Base-by-base conservation (phyloP, 2,113 vertebrate genomes). In the Dendrocopos noguchii region DNA sequence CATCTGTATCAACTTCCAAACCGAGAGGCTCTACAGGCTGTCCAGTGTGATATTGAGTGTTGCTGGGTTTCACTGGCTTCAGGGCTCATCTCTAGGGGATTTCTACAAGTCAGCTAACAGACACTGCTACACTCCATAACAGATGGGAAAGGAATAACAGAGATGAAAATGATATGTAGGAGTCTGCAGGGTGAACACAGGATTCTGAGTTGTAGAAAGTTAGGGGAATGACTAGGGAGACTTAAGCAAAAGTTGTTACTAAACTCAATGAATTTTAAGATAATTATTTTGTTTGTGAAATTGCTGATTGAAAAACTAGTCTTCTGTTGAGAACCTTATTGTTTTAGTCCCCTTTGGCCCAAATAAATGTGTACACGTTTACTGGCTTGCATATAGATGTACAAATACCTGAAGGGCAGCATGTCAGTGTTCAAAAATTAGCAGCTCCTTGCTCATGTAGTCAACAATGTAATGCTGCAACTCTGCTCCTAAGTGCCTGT, bases 271-370 rank as follows among this genome's bases (percentile, higher is more conserved):
- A 22, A 12, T 55, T 44, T 31, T 39, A 59, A 15, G 15, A 2
- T 34, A 4, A 34, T 64, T 2, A 15, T 71, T 78, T 74, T n/a
- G 5, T 10, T 65, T 52, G 57, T 68, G 71, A 66, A 78, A 42
- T 4, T 15, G 12, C 7, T 42, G n/a, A 22, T 33, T 0, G 0
- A 78, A 73, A 77, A 47, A 8, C 8, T 7, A 15, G 4, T 31
- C 84, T 89, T 63, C 16, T 7, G 3, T 29, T 29, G 20, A 70
- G 21, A 22, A 2, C 20, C 8, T 71, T 12, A 31, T 25, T 28
- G 5, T 34, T 66, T 63, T 34, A 63, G 53, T 36, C 36, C 31
- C 31, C 27, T 75, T 70, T 91, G 57, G 28, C 34, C 61, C 31
- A 36, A 39, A 64, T 42, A 80, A 80, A 73, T 39, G 50, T 27